Evolutionary conservation across 2,113 vertebrate genomes (phyloP), one percentile per base, ranked within the genome.

Genomic region (Plectropomus leopardus): DNA sequence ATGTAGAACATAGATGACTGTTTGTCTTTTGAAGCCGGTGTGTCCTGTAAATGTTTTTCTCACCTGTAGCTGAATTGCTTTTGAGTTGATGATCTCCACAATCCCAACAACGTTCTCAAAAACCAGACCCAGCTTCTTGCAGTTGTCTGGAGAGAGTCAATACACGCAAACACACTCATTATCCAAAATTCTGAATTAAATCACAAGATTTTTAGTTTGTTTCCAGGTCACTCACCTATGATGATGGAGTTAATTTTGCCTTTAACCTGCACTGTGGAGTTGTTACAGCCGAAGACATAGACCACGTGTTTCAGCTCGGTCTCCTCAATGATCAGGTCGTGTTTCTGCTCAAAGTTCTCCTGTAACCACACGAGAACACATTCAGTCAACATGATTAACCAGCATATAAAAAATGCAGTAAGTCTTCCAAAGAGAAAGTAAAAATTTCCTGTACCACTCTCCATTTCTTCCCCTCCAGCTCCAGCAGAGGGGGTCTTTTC

Each of bases 201-300:
- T 30, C 24, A 8, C n/a, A 58, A 8, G 36, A 13, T 26, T 26
- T 61, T n/a, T 4, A 36, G 21, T 63, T 24, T n/a, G 3, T 9
- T 67, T 76, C 42, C 30, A 50, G 42, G 63, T 1, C 17, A 87
- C 96, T 95, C 93, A 99, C 98, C 98, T 4, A 99, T 85, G 73
- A 95, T 98, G 89, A 99, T 99, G 87, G 98, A 99, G 93, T 99
- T 99, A 77, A 99, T 92, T 96, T 99, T 99, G 48, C 98, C 98
- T 88, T 97, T 98, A 57, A 99, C 93, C 92, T 98, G 97, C 40
- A 99, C 83, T 0, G 97, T 99, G 69, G 95, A 97, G 92, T 95
- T 96, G 91, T 92, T 96, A 83, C 98, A 99, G 77, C 93, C 95
- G 84, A 97, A 99, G 94, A 98, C 93, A 76, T 99, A 99, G 36